A percentile compares a stretch with the other conserved stretches of the same genome.
These are phyloP conservation scores for Drepanosiphum platanoidis DNA, from an alignment of 2,888 invertebrate genomes.

Conservation along the genomic window DNA sequence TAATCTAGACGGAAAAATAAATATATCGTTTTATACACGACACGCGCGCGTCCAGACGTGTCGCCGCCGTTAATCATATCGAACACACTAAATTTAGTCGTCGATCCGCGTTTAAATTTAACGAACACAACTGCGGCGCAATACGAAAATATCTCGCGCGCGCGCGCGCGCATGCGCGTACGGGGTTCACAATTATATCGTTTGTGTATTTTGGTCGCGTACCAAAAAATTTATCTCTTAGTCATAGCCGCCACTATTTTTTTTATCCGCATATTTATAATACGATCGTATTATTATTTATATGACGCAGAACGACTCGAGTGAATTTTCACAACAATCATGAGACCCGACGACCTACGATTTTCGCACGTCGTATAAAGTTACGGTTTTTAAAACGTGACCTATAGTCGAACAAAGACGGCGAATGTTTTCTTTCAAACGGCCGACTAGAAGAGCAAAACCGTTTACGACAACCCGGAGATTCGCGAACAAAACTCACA, in stretches of 20 bases:
- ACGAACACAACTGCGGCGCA: background rate
- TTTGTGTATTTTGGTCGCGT: slow-evolving; percentile 35
- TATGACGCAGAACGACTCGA: background rate
- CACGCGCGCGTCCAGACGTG: background rate
- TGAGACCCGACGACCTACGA: too few relatives aligned
- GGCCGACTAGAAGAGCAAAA: too few relatives aligned
- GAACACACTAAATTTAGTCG: slow-evolving; percentile 10
- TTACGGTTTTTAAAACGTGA: too few relatives aligned
- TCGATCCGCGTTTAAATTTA: slow-evolving; percentile 6
- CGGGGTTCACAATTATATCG: slow-evolving; percentile 23
- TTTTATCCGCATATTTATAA: too few relatives aligned
- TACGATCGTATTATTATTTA: background rate
- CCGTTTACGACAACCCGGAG: too few relatives aligned
- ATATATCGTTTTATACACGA: too few relatives aligned
- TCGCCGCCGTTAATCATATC: background rate
- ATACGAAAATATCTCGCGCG: slow-evolving; percentile 12
- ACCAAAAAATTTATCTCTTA: slow-evolving; percentile 32
- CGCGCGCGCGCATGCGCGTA: background rate
- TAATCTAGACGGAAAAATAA: background rate
- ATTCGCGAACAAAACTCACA: too few relatives aligned
- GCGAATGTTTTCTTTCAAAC: too few relatives aligned
- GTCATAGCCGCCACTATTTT: slow-evolving; percentile 2
- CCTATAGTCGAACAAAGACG: too few relatives aligned
- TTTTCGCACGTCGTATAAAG: too few relatives aligned
- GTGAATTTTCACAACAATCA: too few relatives aligned